phyloP scores from a whole-genome alignment of 2,888 invertebrate genomes.

The Pollenia amentaria region DNA sequence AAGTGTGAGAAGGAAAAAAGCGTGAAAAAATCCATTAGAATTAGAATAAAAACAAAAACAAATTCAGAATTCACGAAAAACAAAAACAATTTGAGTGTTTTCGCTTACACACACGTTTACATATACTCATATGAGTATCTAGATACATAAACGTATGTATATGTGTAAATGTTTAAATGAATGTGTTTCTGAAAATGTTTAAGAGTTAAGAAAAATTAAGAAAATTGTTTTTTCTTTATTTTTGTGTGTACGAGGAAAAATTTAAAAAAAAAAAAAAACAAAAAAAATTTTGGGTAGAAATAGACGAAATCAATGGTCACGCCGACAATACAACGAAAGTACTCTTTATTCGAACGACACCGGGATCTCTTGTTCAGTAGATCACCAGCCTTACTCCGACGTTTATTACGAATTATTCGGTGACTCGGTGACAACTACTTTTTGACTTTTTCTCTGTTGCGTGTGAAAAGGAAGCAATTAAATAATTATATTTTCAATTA shows the following conservation, averaged over 20 bases:
- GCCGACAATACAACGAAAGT: constrained; percentile 82
- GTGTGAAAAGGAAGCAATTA: constrained; percentile 74
- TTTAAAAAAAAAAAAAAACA: constrained; percentile 27
- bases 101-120: constrained; percentile 47
- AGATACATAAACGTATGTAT: neutral
- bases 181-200: constrained; percentile 25
- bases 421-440: constrained; percentile 85
- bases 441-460: constrained; percentile 79
- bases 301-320: constrained; percentile 80
- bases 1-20: constrained; percentile 75
- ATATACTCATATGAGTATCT: neutral
- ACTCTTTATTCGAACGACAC: constrained; percentile 85
- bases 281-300: constrained; percentile 73
- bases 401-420: constrained; percentile 85
- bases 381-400: constrained; percentile 86
- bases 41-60: constrained; percentile 53
- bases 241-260: constrained; percentile 56
- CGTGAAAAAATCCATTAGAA: constrained; percentile 74
- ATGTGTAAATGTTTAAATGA: neutral
- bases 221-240: constrained; percentile 38
- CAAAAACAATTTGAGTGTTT: constrained; percentile 51
- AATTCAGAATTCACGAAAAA: constrained; percentile 58
- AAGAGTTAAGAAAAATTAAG: constrained; percentile 47
- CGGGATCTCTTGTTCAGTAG: constrained; percentile 86
- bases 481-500: constrained; percentile 35